Percentiles rank a stretch among this genome's conserved stretches.
Conservation (phyloP, 2,797 vertebrate genomes). For the Galago senegalensis region DNA sequence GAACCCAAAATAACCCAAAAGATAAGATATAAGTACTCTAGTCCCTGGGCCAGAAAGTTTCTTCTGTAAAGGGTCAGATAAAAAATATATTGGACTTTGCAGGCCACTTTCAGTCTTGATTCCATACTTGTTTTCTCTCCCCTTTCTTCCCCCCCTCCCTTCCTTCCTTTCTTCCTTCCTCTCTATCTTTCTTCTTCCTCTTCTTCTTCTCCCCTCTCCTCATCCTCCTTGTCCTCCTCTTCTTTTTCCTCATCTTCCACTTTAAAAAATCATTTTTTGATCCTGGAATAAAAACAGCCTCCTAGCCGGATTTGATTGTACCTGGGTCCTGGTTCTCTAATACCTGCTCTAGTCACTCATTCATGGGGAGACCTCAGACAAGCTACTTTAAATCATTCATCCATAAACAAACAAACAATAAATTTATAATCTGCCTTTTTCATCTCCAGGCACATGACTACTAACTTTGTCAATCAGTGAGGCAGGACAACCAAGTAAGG, state of each 20-base stretch:
- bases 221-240: not conserved
- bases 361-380: not conserved
- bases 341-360: not conserved
- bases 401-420: not conserved
- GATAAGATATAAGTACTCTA: not conserved
- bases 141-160: not conserved
- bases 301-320: not conserved
- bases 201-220: too few species aligned
- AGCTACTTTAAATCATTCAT: not conserved
- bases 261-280: constrained; percentile 23
- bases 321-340: not conserved
- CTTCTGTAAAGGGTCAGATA: not conserved
- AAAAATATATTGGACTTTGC: not conserved
- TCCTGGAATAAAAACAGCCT: not conserved
- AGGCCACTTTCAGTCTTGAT: not conserved
- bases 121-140: not conserved
- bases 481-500: not conserved
- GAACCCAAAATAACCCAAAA: not conserved
- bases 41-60: not conserved
- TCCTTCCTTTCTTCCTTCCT: not conserved
- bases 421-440: not conserved
- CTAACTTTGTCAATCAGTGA: not conserved
- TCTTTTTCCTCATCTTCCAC: not conserved
- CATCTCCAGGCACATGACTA: not conserved
- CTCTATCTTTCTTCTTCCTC: too few species aligned